A percentile compares a stretch with the other conserved stretches of the same genome.
Evolutionary conservation across 2,113 vertebrate species (phyloP).

Genomic region (Melozone crissalis): DNA sequence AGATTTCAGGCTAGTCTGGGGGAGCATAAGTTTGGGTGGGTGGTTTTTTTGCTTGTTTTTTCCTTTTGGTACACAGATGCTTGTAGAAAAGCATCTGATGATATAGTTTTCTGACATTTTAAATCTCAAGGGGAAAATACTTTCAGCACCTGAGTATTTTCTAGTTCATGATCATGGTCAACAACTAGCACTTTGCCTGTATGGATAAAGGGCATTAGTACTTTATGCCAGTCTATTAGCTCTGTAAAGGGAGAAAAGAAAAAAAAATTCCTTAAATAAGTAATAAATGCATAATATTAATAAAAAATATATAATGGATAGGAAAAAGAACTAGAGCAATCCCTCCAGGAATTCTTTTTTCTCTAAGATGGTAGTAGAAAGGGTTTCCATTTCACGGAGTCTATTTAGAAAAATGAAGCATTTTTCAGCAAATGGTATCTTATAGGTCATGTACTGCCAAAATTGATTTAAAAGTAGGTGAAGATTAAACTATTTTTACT

Average conservation of each 20-base stretch:
- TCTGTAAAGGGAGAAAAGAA: not conserved
- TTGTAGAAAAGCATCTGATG: too few species aligned
- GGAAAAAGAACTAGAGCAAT: not conserved
- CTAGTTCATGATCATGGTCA: not conserved
- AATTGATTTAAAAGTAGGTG: not conserved
- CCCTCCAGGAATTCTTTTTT: not conserved
- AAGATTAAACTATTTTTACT: conserved; percentile 19
- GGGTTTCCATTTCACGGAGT: not conserved
- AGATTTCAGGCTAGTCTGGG: not conserved
- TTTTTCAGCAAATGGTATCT: conserved; percentile 7
- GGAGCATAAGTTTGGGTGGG: rapidly evolving
- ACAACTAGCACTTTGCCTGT: not conserved
- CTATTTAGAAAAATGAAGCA: not conserved
- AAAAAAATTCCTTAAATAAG: not conserved
- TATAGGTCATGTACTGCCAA: not conserved
- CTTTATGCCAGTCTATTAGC: not conserved
- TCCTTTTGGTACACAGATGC: not conserved
- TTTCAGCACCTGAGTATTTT: not conserved
- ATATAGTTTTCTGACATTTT: not conserved
- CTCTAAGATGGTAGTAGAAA: not conserved
- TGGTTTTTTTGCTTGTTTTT: rapidly evolving
- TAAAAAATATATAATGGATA: not conserved
- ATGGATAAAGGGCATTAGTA: not conserved
- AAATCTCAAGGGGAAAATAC: not conserved
- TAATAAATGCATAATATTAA: not conserved